Base-by-base conservation (phyloP, 2,113 vertebrate species). In the Mesoclemmys tuberculata region DNA sequence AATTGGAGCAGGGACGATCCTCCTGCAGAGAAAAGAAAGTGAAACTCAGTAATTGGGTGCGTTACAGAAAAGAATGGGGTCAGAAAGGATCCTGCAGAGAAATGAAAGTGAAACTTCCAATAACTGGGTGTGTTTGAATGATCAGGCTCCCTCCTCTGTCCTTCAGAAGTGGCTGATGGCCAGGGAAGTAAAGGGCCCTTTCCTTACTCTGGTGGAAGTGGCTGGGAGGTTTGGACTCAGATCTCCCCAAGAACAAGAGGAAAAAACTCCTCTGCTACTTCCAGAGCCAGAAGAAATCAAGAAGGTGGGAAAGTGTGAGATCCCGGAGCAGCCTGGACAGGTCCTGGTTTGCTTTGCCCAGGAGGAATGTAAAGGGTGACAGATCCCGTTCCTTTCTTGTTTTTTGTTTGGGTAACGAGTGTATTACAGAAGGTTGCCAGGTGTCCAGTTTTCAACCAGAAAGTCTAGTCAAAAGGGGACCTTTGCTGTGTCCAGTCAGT, bases 181-280 rank as follows among this genome's bases (percentile, higher is more conserved):
- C 10, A 71, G 5, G 3, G 5, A 7, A 5, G 18, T 8, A 5
- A 35, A 1, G 27, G 6, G 10, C 2, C 10, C 41, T 3, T 90
- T 80, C 10, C 38, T 83, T 21, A 9, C 85, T n/a, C 27, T 68
- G 48, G 82, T 90, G n/a, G 4, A 55, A 27, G 82, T n/a, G 22
- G 97, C 13, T 98, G 98, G 94, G 95, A 94, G 8, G 22, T 22
- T 8, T 7, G 6, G 26, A 89, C 51, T 19, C 1, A 55, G 22
- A 55, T 55, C 52, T 94, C 0, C 96, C 96, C 0, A 98, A 89
- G 80, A 85, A 98, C 71, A 6, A 98, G 10, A 97, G 85, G 91
- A 98, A 83, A 48, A 99, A 99, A 29, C 49, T 99, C 4, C 93
- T 95, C 10, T 95, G 98, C 85, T 99, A 99, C 52, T 99, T 99